phyloP scores from a whole-genome alignment of 2,888 invertebrate species.

The Pachymerium ferrugineum region DNA sequence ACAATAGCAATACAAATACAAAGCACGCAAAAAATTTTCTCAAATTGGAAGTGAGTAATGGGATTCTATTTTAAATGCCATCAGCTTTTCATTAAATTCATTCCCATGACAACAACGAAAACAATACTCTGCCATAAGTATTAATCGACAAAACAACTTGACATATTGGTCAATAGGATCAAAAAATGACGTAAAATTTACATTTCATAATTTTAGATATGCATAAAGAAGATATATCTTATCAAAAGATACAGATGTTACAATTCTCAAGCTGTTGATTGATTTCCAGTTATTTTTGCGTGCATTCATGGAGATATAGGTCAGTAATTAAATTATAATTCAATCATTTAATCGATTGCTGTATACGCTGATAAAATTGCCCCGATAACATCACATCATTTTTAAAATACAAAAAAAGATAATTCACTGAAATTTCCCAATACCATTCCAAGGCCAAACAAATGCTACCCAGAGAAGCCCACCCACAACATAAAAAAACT shows the following conservation, averaged over 20 bases:
- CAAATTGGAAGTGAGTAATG: too few species aligned
- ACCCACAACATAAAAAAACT: neutral
- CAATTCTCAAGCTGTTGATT: neutral
- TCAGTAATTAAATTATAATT: neutral
- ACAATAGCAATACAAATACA: too few species aligned
- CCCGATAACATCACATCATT: too few species aligned
- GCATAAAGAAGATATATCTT: neutral
- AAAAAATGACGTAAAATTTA: neutral
- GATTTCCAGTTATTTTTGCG: neutral
- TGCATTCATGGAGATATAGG: neutral
- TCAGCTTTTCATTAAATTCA: neutral
- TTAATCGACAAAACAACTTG: too few species aligned
- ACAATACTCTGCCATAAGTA: too few species aligned
- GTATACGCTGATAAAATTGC: too few species aligned
- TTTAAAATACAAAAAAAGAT: too few species aligned
- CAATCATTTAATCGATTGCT: neutral
- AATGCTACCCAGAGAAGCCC: neutral
- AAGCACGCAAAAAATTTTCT: too few species aligned
- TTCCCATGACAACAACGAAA: neutral
- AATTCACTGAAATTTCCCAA: too few species aligned
- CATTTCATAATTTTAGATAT: neutral
- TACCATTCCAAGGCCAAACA: too few species aligned
- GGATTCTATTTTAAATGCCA: neutral
- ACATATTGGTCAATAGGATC: too few species aligned
- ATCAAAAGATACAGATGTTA: neutral